Evolutionary conservation across 2,888 invertebrate genomes (phyloP), one percentile per base, ranked within the genome.

Genomic region (Meganola albula): DNA sequence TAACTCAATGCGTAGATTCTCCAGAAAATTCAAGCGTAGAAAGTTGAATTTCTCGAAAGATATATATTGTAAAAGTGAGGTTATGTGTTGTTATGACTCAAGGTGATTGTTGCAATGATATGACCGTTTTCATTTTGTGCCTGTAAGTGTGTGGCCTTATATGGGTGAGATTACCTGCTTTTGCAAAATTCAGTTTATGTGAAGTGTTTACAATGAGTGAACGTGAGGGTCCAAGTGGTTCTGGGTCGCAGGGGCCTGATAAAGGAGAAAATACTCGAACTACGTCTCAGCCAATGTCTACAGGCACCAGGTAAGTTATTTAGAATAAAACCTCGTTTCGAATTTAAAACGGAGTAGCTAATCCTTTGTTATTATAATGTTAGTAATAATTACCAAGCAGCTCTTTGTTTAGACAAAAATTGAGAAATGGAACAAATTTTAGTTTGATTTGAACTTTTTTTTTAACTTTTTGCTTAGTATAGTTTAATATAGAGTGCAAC

Each of bases 21-120:
- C 12, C 34, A 26, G 22, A 23, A 37, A 40, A 27, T 34, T 41
- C 31, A 36, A 22, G 26, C 28, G 24, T 24, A 35, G 28, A 18
- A 37, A 31, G 34, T 39, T 31, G 10, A 32, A 12, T 28, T 40
- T 40, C 37, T 28, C 33, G 2, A 20, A 7, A n/a, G 27, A 6
- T 30, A 24, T 51, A 52, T 66, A 53, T 64, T 51, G 33, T 34
- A 47, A 61, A 65, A 63, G 56, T 69, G 53, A 76, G 78, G 77
- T 80, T 75, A 79, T 70, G 60, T 70, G 60, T 69, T 60, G 50
- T 61, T 62, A 59, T 74, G 74, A 74, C 48, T 71, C 73, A 75
- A 64, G 53, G 58, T 65, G 53, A 56, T 58, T 63, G 44, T 49
- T 43, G 52, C 47, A 35, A 73, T 74, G 76, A 78, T 65, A 58